Percentiles rank a stretch among this genome's conserved stretches.
phyloP scores from a whole-genome alignment of 2,797 vertebrate genomes.

The Phyllotis vaccarum region DNA sequence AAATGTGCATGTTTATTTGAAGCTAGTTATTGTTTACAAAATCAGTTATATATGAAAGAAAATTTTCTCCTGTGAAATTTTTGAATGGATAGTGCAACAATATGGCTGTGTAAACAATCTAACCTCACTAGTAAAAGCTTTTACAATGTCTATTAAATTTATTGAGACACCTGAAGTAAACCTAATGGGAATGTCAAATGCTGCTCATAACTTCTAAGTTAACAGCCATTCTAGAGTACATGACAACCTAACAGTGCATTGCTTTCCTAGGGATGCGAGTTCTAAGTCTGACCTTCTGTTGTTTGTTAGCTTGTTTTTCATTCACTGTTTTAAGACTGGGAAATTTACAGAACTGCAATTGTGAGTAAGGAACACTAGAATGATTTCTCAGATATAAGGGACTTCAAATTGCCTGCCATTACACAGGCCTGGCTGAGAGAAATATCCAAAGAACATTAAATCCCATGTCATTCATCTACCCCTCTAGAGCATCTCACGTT shows the following conservation, averaged over 20 bases:
- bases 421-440: neutral
- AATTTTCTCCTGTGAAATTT: constrained; percentile 54
- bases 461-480: neutral
- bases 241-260: neutral
- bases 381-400: neutral
- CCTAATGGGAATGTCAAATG: neutral
- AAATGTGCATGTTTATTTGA: neutral
- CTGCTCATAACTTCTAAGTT: constrained; percentile 14
- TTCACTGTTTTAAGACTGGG: constrained; percentile 22
- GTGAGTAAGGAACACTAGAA: neutral
- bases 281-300: neutral
- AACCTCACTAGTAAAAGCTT: neutral
- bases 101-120: constrained; percentile 47
- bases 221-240: constrained; percentile 7
- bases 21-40: constrained; percentile 43
- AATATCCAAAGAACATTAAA: neutral
- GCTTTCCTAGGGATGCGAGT: neutral
- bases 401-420: neutral
- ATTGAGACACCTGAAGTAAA: constrained; percentile 45
- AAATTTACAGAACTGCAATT: constrained; percentile 16
- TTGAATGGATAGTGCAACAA: constrained; percentile 17
- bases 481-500: neutral
- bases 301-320: neutral
- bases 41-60: constrained; percentile 34
- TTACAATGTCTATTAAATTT: constrained; percentile 46